Base-by-base conservation (phyloP, 2,888 invertebrate genomes). In the Adineta ricciae region DNA sequence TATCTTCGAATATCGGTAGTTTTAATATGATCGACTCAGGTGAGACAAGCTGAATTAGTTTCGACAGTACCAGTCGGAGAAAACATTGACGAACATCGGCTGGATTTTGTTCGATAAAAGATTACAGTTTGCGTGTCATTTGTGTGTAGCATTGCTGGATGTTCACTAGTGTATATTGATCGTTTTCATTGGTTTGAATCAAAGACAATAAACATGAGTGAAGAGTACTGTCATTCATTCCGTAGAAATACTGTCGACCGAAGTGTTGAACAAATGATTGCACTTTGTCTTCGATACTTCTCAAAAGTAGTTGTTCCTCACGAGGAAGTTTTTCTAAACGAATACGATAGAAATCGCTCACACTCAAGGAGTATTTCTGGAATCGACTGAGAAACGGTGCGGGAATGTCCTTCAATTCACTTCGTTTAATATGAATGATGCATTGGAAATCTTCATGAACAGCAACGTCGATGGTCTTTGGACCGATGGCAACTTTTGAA, bases 361-460 rank as follows among this genome's bases (percentile, higher is more conserved):
- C 19, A 73, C 73, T 73, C 24, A 73, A 73, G 36, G 73, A 73
- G 38, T 73, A 73, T 24, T 73, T 73, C 38, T 73, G 73, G 38
- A 73, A 73, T 21, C 73, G 73, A n/a, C 78, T 78, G n/a, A 78
- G 41, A 41, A 78, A 78, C 2, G 78, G 78, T 78, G 78, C 24
- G 38, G 78, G 78, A 24, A 41, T 78, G n/a, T 78, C 38, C 24
- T 38, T 41, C 14, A 78, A 78, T 41, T 78, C 78, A 24, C 78
- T 78, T n/a, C 78, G 38, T 78, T 78, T 78, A 8, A 78, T 24
- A 78, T 78, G 78, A 41, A 78, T 41, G 41, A 78, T 78, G 41
- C 78, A 78, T 78, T 78, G 78, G 41, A 78, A 78, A 41, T 78
- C 38, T 78, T 78, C 78, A 78, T 78, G 78, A 21, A 78, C 41